These are phyloP conservation scores for Ochropleura plecta DNA, from an alignment of 2,888 invertebrate genomes.

Conservation along the genomic window DNA sequence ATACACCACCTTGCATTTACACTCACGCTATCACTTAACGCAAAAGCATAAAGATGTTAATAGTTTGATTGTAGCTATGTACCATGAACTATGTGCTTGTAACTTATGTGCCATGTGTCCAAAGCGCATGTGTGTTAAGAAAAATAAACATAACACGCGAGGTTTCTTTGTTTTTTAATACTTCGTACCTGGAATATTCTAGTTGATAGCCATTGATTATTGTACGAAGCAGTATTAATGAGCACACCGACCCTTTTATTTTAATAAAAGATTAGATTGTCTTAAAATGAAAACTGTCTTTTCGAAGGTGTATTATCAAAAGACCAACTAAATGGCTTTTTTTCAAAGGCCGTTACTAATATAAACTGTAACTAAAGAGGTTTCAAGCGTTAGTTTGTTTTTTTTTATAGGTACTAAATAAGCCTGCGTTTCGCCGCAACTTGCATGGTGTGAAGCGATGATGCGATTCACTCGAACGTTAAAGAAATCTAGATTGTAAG, in stretches of 20 bases:
- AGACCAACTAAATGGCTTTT: background rate
- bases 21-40: constrained; percentile 68
- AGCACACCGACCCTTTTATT: background rate
- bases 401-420: no score
- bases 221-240: constrained; percentile 6
- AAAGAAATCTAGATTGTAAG: no score
- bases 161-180: constrained; percentile 60
- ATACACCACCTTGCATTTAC: constrained; percentile 57
- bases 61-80: constrained; percentile 62
- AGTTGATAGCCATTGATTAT: constrained; percentile 25
- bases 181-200: constrained; percentile 26
- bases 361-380: background rate
- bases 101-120: constrained; percentile 52
- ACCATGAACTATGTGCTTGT: constrained; percentile 51
- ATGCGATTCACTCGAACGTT: no score
- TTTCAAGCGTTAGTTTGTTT: background rate
- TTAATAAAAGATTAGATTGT: constrained; percentile 1
- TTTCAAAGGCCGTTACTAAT: constrained; percentile 2
- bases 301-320: background rate
- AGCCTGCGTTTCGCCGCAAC: no score
- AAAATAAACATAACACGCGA: constrained; percentile 62
- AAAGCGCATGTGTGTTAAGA: constrained; percentile 56
- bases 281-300: constrained; percentile 6
- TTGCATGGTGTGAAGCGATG: no score
- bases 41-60: constrained; percentile 74